A percentile compares a stretch with the other conserved stretches of the same genome.
These are phyloP conservation scores for Bacillus rossius DNA, from an alignment of 1,140 invertebrate genomes.

Conservation along the genomic window DNA sequence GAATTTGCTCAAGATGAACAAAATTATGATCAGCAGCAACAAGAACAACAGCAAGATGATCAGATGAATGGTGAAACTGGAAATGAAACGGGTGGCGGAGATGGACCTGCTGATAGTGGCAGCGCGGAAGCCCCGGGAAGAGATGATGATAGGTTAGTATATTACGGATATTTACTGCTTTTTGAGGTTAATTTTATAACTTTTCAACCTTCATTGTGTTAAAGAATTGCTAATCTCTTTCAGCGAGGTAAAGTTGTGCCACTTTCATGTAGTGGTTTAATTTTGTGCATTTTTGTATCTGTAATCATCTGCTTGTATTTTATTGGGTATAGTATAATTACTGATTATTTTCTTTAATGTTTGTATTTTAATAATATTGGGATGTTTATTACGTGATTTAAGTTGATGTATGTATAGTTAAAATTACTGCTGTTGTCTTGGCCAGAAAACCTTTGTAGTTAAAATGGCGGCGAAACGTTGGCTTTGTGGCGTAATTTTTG, in stretches of 20 bases:
- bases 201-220: not conserved
- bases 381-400: too few relatives aligned
- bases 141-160: conserved; percentile 25
- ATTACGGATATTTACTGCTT: not conserved
- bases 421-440: too few relatives aligned
- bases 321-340: too few relatives aligned
- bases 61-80: conserved; percentile 16
- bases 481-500: too few relatives aligned
- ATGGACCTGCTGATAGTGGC: conserved; percentile 22
- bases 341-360: too few relatives aligned
- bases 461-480: too few relatives aligned
- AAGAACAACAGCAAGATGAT: conserved; percentile 9
- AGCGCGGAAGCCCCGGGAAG: conserved; percentile 27
- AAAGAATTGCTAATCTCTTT: not conserved
- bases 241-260: conserved; percentile 1
- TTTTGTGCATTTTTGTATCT: conserved; percentile 1
- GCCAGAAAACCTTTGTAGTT: too few relatives aligned
- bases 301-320: not conserved
- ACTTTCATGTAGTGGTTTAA: not conserved
- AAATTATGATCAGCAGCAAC: conserved; percentile 8
- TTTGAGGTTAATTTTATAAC: not conserved
- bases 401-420: too few relatives aligned
- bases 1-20: conserved; percentile 17
- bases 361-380: too few relatives aligned
- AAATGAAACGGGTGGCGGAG: conserved; percentile 8